phyloP scores from a whole-genome alignment of 2,888 invertebrate genomes.

The Drosophila atroscutellata region DNA sequence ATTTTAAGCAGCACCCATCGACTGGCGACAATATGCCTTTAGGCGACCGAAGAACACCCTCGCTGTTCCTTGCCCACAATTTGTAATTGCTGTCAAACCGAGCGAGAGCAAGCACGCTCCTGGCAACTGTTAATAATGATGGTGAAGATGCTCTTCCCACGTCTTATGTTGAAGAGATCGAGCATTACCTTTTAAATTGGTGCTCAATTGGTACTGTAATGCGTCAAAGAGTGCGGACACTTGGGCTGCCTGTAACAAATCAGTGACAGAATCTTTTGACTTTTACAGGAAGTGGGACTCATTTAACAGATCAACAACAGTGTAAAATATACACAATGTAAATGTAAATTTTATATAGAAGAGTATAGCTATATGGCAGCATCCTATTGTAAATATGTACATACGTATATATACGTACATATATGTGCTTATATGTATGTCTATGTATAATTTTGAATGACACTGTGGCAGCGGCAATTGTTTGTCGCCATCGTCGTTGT shows the following conservation, averaged over 20 bases:
- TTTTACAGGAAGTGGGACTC: not conserved
- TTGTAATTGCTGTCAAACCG: conserved; percentile 12
- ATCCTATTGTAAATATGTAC: not conserved
- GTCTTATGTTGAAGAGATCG: conserved; percentile 25
- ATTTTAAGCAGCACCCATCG: conserved; percentile 62
- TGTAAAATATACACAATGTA: not conserved
- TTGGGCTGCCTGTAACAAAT: not conserved
- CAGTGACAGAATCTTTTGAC: not conserved
- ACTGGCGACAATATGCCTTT: conserved; percentile 46
- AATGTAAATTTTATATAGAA: not conserved
- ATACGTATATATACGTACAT: not conserved
- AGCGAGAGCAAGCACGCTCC: conserved; percentile 21
- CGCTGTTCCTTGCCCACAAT: conserved; percentile 32
- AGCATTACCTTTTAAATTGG: not conserved
- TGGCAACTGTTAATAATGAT: conserved; percentile 73
- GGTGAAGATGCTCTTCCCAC: conserved; percentile 51
- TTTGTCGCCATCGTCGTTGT: conserved; percentile 29
- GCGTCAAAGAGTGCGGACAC: not conserved
- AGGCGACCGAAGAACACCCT: conserved; percentile 16
- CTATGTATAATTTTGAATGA: conserved; percentile 9
- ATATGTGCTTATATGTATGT: not conserved
- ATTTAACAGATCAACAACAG: not conserved
- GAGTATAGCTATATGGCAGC: not conserved
- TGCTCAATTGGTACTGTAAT: not conserved
- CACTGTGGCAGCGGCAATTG: conserved; percentile 37